Percentiles rank a stretch among this genome's conserved stretches.
phyloP scores from a whole-genome alignment of 2,797 vertebrate species.

The Danionella dracula region DNA sequence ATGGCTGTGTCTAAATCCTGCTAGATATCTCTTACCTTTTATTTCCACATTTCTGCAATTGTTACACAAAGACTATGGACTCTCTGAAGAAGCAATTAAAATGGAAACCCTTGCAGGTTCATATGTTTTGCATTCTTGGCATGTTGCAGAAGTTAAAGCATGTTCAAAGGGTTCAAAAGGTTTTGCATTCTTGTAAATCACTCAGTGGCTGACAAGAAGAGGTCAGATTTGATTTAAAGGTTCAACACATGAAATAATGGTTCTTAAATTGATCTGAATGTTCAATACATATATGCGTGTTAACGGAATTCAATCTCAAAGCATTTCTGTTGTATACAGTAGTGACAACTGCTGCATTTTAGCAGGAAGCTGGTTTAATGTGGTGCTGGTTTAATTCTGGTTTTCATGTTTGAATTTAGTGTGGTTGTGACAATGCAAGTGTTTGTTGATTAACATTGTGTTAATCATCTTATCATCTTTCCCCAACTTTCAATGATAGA shows the following conservation, averaged over 20 bases:
- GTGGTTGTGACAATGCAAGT: too few relatives aligned
- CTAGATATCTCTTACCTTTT: constrained; percentile 29
- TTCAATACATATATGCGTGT: not conserved
- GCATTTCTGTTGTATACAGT: too few relatives aligned
- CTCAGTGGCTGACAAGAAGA: not conserved
- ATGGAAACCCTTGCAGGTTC: constrained; percentile 56
- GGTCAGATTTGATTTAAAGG: not conserved
- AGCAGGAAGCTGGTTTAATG: too few relatives aligned
- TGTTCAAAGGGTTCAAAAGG: not conserved
- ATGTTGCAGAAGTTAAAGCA: constrained; percentile 49
- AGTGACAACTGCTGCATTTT: too few relatives aligned
- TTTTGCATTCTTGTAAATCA: constrained; percentile 1
- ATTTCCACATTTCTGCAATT: constrained; percentile 1
- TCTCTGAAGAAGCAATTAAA: constrained; percentile 65
- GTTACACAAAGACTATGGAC: constrained; percentile 39
- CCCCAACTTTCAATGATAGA: too few relatives aligned
- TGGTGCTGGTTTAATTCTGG: too few relatives aligned
- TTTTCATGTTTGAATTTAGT: too few relatives aligned
- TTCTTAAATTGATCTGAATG: constrained; percentile 11
- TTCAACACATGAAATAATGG: not conserved
- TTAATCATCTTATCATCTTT: too few relatives aligned
- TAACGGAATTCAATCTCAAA: not conserved
- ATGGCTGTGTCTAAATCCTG: constrained; percentile 26
- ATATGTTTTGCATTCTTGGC: constrained; percentile 43
- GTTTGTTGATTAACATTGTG: too few relatives aligned